These are phyloP conservation scores for Drosophila siamana DNA, from an alignment of 2,888 invertebrate genomes.

Conservation along the genomic window DNA sequence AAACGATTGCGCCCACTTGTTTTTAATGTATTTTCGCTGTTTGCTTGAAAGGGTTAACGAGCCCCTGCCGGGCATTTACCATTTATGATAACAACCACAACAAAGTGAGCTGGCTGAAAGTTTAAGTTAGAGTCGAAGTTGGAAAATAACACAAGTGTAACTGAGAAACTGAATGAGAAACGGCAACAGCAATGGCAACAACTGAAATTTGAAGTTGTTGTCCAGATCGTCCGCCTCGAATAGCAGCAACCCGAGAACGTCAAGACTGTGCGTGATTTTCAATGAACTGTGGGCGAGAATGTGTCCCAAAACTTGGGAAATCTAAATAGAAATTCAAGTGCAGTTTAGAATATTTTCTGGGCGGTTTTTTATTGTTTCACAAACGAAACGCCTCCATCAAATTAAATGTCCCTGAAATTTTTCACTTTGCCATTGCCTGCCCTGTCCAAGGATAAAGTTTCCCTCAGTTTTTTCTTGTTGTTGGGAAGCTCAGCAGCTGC, in stretches of 20 bases:
- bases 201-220: constrained; percentile 24
- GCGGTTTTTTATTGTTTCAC: constrained; percentile 12
- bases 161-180: not conserved
- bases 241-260: not conserved
- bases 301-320: constrained; percentile 27
- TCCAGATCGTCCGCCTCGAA: constrained; percentile 7
- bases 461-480: not conserved
- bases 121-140: constrained; percentile 25
- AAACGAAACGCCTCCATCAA: constrained; percentile 20
- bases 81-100: constrained; percentile 55
- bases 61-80: constrained; percentile 53
- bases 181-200: not conserved
- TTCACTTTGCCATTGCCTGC: not conserved
- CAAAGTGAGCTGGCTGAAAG: constrained; percentile 25
- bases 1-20: not conserved
- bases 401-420: constrained; percentile 13
- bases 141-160: not conserved
- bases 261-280: not conserved
- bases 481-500: constrained; percentile 36
- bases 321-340: constrained; percentile 27
- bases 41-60: constrained; percentile 44
- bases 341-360: constrained; percentile 12
- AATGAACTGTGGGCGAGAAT: constrained; percentile 14
- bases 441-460: constrained; percentile 16
- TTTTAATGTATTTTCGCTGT: constrained; percentile 57